Evolutionary conservation across 2,797 vertebrate species (phyloP), one percentile per base, ranked within the genome.

Genomic region (Ficedula albicollis): DNA sequence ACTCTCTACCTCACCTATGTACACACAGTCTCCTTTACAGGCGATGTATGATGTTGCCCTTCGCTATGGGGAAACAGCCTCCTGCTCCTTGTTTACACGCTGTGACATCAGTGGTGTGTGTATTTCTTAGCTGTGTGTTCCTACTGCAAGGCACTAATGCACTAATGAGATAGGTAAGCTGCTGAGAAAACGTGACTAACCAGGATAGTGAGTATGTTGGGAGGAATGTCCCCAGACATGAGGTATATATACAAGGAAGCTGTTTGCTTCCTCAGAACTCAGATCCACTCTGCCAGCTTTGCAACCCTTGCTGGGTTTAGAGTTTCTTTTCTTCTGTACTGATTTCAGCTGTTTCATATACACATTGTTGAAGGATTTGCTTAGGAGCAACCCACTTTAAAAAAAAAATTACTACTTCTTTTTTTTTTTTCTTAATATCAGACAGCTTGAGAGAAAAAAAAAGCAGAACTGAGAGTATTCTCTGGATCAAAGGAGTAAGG

Each of bases 131-230:
- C 77, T 2, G 1, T 20, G 60, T 7, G 0, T 46, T 84, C 85
- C 83, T 88, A 8, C 82, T 85, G 86, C 43, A n/a, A 81, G 69
- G 82, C 2, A 13, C 60, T 58, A 64, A 92, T 36, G 89, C 56
- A 60, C 59, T 90, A 82, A 84, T 76, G 66, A 84, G 84, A 84
- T 23, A 43, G 8, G n/a, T 44, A 27, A 82, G 73, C 63, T 94
- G 87, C 81, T 69, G 80, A 88, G 95, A 88, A 94, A 93, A 69
- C 51, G 69, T 93, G 94, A 97, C 36, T 81, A 94, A 90, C 66
- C 48, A 76, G 23, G 41, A 48, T 8, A 69, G 34, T 89, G 90
- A 95, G 26, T 69, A 38, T 2, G 4, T 4, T 27, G 55, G 34
- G 76, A 93, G 68, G 93, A 92, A 93, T 70, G 92, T 78, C 76